phyloP scores from a whole-genome alignment of 2,888 invertebrate genomes.

The Notocelia uddmanniana region DNA sequence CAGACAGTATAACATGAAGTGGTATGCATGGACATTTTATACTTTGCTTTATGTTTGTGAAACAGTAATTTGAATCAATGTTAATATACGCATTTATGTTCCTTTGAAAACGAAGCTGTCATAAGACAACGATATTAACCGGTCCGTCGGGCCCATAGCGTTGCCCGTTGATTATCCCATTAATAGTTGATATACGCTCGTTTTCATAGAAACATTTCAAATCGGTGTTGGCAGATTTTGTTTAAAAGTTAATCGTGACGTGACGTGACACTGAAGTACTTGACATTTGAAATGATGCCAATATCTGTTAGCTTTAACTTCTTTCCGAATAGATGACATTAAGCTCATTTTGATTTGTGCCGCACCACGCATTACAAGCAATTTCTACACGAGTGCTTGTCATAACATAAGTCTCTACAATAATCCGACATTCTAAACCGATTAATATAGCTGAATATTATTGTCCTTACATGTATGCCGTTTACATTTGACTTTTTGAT shows the following conservation, averaged over 20 bases:
- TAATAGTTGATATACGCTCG: background rate
- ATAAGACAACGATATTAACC: background rate
- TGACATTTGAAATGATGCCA: background rate
- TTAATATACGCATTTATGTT: slow-evolving; percentile 2
- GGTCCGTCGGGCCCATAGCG: too few species aligned
- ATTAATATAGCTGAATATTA: background rate
- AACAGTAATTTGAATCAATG: background rate
- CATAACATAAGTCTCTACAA: background rate
- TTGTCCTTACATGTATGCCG: background rate
- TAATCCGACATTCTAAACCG: background rate
- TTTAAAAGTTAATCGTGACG: background rate
- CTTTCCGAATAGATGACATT: background rate
- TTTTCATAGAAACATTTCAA: slow-evolving; percentile 26
- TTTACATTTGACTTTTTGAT: background rate
- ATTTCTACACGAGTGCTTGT: background rate
- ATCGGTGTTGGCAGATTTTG: slow-evolving; percentile 1
- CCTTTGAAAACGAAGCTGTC: slow-evolving; percentile 19
- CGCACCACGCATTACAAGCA: too few species aligned
- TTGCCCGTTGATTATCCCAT: too few species aligned
- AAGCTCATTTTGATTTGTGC: slow-evolving; percentile 20
- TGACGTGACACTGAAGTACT: background rate
- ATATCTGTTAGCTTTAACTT: background rate
- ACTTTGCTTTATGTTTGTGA: slow-evolving; percentile 23
- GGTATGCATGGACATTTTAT: slow-evolving; percentile 73
- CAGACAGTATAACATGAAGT: slow-evolving; percentile 72